phyloP scores from a whole-genome alignment of 2,888 invertebrate genomes.

The Rotaria magnacalcarata region DNA sequence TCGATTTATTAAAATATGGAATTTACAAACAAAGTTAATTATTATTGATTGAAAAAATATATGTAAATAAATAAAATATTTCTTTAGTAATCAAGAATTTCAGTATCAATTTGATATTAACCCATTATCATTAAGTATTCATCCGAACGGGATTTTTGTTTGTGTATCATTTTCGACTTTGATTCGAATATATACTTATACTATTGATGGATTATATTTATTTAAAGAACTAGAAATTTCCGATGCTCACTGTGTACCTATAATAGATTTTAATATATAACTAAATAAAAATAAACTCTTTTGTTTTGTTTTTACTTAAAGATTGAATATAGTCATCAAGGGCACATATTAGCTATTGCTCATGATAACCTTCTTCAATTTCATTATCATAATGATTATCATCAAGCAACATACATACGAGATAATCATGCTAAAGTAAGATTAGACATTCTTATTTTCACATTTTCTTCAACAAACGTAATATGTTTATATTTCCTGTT shows the following conservation, averaged over 20 bases:
- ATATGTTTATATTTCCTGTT: no score
- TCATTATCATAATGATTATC: background rate
- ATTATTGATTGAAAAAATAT: background rate
- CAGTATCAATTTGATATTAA: background rate
- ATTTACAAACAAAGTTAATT: constrained; percentile 5
- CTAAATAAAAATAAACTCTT: no score
- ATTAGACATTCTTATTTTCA: background rate
- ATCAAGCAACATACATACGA: background rate
- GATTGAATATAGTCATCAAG: constrained; percentile 30
- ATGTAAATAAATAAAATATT: no score
- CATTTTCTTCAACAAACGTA: no score
- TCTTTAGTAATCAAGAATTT: background rate
- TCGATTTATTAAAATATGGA: background rate
- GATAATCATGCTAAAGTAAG: background rate
- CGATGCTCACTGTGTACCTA: background rate
- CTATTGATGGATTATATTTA: background rate
- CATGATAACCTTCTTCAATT: background rate
- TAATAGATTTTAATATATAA: no score
- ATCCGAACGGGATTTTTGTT: background rate
- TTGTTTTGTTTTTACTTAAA: background rate
- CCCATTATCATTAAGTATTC: background rate
- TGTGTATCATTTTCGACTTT: background rate
- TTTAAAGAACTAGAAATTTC: background rate
- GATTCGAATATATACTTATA: background rate
- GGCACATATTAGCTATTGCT: background rate